Evolutionary conservation across 2,797 vertebrate genomes (phyloP).

Genomic region (Squalus acanthias): DNA sequence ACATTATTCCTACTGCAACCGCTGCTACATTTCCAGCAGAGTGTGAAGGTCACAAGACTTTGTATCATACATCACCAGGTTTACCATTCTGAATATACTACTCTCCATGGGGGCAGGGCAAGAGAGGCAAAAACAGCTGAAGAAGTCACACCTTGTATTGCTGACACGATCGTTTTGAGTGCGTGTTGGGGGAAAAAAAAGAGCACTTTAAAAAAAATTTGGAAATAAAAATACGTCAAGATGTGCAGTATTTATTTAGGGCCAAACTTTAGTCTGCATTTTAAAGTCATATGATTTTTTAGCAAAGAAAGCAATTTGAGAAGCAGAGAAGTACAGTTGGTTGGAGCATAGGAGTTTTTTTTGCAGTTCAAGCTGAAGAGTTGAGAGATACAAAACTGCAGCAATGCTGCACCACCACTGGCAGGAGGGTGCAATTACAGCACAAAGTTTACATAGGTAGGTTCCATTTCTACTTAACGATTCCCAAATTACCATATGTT

Average conservation of each 20-base stretch:
- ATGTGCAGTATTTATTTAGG: background rate
- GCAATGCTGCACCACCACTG: background rate
- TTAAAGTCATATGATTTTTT: background rate
- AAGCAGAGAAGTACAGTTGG: background rate
- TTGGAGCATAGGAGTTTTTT: background rate
- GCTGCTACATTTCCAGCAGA: background rate
- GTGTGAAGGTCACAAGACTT: background rate
- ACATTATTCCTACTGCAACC: background rate
- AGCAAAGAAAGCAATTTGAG: too few relatives aligned
- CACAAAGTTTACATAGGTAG: background rate
- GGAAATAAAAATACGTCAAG: background rate
- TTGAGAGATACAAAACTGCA: background rate
- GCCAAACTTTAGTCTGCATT: background rate
- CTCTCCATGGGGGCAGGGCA: background rate
- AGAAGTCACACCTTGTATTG: background rate
- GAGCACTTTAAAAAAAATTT: background rate
- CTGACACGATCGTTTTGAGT: too few relatives aligned
- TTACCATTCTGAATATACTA: background rate
- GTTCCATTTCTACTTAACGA: too few relatives aligned
- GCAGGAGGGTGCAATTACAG: background rate
- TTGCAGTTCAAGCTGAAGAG: too few relatives aligned
- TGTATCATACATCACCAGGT: background rate
- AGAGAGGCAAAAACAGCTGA: background rate
- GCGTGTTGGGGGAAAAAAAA: too few relatives aligned
- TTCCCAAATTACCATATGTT: background rate